Percentiles rank a stretch among this genome's conserved stretches.
phyloP scores from a whole-genome alignment of 1,140 invertebrate genomes.

The Dreissena polymorpha region DNA sequence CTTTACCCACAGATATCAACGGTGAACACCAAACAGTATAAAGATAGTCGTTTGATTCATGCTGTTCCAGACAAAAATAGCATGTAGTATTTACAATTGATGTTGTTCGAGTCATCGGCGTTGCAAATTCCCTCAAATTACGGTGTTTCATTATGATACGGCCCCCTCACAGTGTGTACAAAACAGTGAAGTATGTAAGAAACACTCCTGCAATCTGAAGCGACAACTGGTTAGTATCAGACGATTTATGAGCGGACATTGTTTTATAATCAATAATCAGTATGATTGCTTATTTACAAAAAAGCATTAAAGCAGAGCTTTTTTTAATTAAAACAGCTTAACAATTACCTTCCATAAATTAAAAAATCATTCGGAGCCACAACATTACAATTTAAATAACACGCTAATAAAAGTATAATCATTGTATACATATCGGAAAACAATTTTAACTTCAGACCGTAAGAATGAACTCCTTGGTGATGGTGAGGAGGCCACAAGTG shows the following conservation, averaged over 20 bases:
- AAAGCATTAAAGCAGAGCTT: neutral
- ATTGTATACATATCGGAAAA: too few species aligned
- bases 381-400: too few species aligned
- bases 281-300: neutral
- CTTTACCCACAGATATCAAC: too few species aligned
- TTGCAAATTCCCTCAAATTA: too few species aligned
- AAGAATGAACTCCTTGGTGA: conserved; percentile 48
- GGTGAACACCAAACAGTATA: too few species aligned
- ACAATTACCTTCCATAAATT: neutral
- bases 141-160: too few species aligned
- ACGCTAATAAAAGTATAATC: too few species aligned
- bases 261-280: neutral
- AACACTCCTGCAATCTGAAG: conserved; percentile 33
- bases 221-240: neutral
- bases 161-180: conserved; percentile 9
- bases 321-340: neutral
- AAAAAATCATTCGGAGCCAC: neutral
- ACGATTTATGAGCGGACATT: neutral
- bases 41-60: too few species aligned
- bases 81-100: too few species aligned
- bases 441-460: conserved; percentile 20
- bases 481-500: conserved; percentile 19
- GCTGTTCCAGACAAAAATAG: too few species aligned
- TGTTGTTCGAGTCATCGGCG: too few species aligned
- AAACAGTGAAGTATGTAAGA: conserved; percentile 16